These are phyloP conservation scores for Hydropsyche betteni DNA, from an alignment of 2,888 invertebrate species.

Conservation along the genomic window DNA sequence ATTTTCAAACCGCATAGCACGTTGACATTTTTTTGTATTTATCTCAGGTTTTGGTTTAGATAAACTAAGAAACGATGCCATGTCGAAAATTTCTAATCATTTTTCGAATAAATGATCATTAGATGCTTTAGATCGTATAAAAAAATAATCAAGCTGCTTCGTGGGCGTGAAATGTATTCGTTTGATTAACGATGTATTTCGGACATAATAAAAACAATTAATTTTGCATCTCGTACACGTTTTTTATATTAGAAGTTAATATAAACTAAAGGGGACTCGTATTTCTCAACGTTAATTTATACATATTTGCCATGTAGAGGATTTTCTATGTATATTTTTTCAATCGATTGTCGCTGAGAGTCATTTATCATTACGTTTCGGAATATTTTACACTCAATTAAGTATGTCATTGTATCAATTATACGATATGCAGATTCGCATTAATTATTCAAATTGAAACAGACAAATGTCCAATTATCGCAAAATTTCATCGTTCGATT, in stretches of 20 bases:
- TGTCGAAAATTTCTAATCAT: too few relatives aligned
- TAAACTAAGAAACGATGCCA: too few relatives aligned
- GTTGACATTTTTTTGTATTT: too few relatives aligned
- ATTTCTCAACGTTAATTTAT: too few relatives aligned
- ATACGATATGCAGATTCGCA: conserved; percentile 6
- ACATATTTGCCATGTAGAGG: too few relatives aligned
- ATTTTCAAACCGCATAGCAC: too few relatives aligned
- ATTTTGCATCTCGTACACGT: neutral
- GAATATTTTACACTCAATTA: conserved; percentile 13
- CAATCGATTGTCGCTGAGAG: too few relatives aligned
- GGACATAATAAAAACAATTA: conserved; percentile 13
- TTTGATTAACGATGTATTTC: conserved; percentile 10
- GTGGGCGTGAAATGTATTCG: conserved; percentile 17
- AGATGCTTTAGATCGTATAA: conserved; percentile 1
- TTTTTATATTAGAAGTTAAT: too few relatives aligned
- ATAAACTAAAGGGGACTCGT: too few relatives aligned
- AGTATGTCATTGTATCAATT: conserved; percentile 14
- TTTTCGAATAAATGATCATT: neutral
- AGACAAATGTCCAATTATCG: conserved; percentile 16
- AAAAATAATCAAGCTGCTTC: neutral
- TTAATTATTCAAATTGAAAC: conserved; percentile 13
- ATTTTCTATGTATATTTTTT: too few relatives aligned
- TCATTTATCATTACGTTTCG: neutral
- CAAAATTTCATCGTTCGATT: conserved; percentile 7
- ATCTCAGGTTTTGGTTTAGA: too few relatives aligned